Evolutionary conservation across 2,113 vertebrate genomes (phyloP).

Genomic region (Ascaphus truei): DNA sequence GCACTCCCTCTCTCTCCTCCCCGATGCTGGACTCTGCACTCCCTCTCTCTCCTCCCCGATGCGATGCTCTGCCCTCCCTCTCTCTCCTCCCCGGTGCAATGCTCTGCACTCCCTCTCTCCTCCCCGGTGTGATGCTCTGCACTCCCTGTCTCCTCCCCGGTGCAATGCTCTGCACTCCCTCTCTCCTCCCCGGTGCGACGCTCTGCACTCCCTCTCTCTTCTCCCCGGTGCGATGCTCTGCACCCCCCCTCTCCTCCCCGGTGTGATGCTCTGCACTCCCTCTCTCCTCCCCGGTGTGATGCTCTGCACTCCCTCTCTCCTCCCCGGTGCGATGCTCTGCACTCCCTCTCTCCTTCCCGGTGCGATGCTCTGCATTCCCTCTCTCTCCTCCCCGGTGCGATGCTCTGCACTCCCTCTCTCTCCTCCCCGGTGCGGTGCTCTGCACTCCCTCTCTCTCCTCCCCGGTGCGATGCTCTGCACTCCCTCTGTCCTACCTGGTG

Average conservation of each 20-base stretch:
- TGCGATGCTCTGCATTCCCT: background rate
- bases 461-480: background rate
- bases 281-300: too few species aligned
- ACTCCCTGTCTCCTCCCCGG: background rate
- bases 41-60: background rate
- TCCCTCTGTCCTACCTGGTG: too few species aligned
- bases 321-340: background rate
- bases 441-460: background rate
- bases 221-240: background rate
- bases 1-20: background rate
- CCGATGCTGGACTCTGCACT: background rate
- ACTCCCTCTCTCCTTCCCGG: background rate
- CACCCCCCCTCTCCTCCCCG: background rate
- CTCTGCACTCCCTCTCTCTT: background rate
- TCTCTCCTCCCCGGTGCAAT: too few species aligned
- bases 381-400: too few species aligned
- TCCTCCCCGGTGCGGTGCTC: background rate
- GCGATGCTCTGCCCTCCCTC: background rate
- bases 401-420: background rate
- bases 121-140: background rate
- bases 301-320: background rate
- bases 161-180: background rate
- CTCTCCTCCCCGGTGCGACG: too few species aligned
- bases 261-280: background rate
- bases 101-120: background rate